Conservation (phyloP, 2,888 invertebrate species). For the Schrankia costaestrigalis region DNA sequence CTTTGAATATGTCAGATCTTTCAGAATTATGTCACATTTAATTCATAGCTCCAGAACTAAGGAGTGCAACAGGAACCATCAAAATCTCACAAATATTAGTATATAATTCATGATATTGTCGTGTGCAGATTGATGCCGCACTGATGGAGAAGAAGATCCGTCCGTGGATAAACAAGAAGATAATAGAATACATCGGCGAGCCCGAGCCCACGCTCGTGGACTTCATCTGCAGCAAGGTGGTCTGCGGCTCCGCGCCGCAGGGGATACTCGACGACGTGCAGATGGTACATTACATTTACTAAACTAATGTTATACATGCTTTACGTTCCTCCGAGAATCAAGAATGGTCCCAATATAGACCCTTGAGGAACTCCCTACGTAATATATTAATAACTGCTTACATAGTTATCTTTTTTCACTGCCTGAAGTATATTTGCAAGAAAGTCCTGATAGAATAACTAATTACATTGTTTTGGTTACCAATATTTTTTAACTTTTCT, state of each 20-base stretch:
- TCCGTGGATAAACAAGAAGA: conserved; percentile 99
- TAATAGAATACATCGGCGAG: conserved; percentile 99
- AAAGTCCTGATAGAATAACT: no score
- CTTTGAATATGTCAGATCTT: not conserved
- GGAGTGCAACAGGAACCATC: not conserved
- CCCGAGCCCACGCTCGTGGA: conserved; percentile 99
- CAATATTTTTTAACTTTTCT: no score
- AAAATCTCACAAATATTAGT: not conserved
- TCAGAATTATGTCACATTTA: no score
- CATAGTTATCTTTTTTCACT: no score
- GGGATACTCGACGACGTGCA: conserved; percentile 98
- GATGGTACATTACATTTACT: conserved; percentile 85
- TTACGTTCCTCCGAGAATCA: not conserved
- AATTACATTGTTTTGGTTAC: no score
- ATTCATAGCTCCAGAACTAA: no score
- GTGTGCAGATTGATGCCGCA: conserved; percentile 82
- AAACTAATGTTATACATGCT: not conserved
- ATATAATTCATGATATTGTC: not conserved
- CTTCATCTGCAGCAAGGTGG: conserved; percentile 99
- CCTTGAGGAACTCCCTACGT: no score
- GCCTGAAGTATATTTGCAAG: no score
- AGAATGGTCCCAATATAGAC: no score
- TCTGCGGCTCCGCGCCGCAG: conserved; percentile 95
- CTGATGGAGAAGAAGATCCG: conserved; percentile 97
- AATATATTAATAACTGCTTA: no score